Evolutionary conservation across 2,113 vertebrate genomes (phyloP), one percentile per base, ranked within the genome.

Genomic region (Oncorhynchus nerka): DNA sequence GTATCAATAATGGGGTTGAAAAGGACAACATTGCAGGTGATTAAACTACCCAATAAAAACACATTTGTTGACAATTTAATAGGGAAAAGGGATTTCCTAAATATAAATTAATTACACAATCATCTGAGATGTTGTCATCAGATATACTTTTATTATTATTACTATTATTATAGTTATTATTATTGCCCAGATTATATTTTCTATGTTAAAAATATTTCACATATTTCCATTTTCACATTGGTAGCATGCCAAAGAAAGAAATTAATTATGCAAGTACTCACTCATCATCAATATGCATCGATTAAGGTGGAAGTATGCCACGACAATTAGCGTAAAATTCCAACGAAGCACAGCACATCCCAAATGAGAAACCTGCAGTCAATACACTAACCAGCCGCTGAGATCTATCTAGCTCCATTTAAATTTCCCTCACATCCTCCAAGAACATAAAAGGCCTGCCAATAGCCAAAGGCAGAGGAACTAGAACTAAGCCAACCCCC

Each of bases 391-490:
- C 68, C 34, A 49, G n/a, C 4, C 2, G 73, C 71, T 70, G 59
- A 62, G 59, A 22, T 85, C 78, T 1, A 3, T 67, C 55, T 69
- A 81, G 15, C 16, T 70, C 65, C 79, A 85, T 85, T 88, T 82
- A 78, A 68, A 84, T 88, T 87, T 85, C 75, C 77, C 79, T 86
- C 85, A 84, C 85, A 83, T 39, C 34, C 80, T 81, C 39, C 68
- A 68, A 55, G 69, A 87, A 82, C 84, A 85, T 79, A 68, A 89
- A 86, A 88, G 84, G 62, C 81, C 82, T 82, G 84, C 80, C 75
- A 81, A 82, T 55, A 79, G 75, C 75, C 73, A 78, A 83, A 85
- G 70, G 68, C 68, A 75, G 81, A 80, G 26, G 45, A 78, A 75
- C 22, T 66, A 30, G 9, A 80, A 51, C 65, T 80, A 82, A 85